Conservation (phyloP, 2,888 invertebrate genomes). For the Palloptera scutellata region DNA sequence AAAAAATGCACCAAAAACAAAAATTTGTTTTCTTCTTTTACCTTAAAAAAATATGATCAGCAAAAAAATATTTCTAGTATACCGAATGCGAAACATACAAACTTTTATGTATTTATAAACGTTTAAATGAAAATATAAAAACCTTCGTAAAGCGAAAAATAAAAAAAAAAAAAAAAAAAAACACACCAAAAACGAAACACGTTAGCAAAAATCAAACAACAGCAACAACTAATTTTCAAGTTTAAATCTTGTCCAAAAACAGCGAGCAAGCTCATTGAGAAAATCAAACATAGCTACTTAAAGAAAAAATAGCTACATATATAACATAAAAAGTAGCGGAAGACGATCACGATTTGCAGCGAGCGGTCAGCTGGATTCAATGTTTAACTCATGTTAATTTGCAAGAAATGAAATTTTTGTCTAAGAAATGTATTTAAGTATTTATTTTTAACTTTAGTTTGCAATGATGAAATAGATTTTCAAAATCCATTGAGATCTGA, state of each 20-base stretch:
- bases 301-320: no score
- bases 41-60: conserved; percentile 1
- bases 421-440: no score
- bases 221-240: conserved; percentile 35
- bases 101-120: conserved; percentile 33
- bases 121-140: conserved; percentile 27
- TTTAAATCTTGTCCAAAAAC: conserved; percentile 26
- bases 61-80: background rate
- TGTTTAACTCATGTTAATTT: no score
- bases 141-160: conserved; percentile 2
- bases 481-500: no score
- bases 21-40: background rate
- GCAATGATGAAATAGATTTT: no score
- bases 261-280: conserved; percentile 13
- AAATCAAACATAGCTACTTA: background rate
- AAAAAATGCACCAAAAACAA: background rate
- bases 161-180: conserved; percentile 21
- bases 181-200: conserved; percentile 23
- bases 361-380: no score
- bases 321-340: no score
- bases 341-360: background rate
- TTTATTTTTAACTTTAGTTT: no score
- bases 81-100: no score
- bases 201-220: conserved; percentile 15
- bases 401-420: no score